These are phyloP conservation scores for Griposia aprilina DNA, from an alignment of 2,888 invertebrate genomes.

Conservation along the genomic window DNA sequence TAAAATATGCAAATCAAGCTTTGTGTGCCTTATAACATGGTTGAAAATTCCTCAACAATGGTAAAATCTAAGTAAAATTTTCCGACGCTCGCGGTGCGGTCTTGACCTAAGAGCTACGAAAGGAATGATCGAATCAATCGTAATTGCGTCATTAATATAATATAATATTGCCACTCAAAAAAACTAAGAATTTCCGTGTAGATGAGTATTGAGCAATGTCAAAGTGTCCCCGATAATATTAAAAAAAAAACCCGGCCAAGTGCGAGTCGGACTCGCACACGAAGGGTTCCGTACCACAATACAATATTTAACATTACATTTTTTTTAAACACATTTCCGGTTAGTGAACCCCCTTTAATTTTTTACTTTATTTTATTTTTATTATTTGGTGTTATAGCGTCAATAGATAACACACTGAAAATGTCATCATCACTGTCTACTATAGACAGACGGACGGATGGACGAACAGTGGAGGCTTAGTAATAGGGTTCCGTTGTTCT, in stretches of 20 bases:
- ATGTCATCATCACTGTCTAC: too few species aligned
- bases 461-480: too few species aligned
- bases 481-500: too few species aligned
- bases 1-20: slow-evolving; percentile 49
- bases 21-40: slow-evolving; percentile 60
- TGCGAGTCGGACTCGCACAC: too few species aligned
- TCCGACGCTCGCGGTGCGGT: slow-evolving; percentile 68
- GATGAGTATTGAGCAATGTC: slow-evolving; percentile 23
- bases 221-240: not conserved
- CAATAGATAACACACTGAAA: too few species aligned
- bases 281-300: too few species aligned
- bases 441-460: too few species aligned
- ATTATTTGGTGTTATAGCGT: too few species aligned
- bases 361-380: too few species aligned
- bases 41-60: slow-evolving; percentile 59
- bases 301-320: too few species aligned
- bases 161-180: slow-evolving; percentile 39
- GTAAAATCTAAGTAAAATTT: slow-evolving; percentile 66
- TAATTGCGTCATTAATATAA: slow-evolving; percentile 62
- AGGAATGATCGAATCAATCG: slow-evolving; percentile 73
- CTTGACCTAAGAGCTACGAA: slow-evolving; percentile 76
- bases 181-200: slow-evolving; percentile 38
- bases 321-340: too few species aligned
- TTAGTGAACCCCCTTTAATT: too few species aligned
- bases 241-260: not conserved